Evolutionary conservation across 1,140 invertebrate genomes (phyloP).

Genomic region (Oreohelix idahoensis): DNA sequence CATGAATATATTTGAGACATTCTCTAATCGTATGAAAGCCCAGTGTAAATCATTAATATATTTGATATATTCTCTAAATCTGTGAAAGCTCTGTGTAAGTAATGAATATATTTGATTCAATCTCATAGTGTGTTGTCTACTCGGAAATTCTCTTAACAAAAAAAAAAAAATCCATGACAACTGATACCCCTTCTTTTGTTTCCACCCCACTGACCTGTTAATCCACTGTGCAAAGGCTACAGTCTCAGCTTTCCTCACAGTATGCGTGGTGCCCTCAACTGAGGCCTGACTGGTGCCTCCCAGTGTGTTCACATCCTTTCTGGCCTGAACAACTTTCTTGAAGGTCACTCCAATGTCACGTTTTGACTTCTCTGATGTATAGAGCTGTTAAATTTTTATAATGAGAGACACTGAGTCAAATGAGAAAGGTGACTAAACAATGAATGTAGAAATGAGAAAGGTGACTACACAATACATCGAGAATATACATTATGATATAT

Average conservation of each 20-base stretch:
- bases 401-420: not conserved
- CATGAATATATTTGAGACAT: too few relatives aligned
- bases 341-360: constrained; percentile 91
- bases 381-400: constrained; percentile 78
- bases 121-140: too few relatives aligned
- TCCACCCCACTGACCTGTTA: constrained; percentile 79
- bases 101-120: too few relatives aligned
- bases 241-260: constrained; percentile 89
- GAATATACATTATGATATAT: not conserved
- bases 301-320: constrained; percentile 92
- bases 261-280: constrained; percentile 87
- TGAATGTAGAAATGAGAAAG: not conserved
- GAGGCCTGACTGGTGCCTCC: constrained; percentile 96
- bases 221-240: constrained; percentile 99
- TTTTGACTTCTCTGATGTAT: constrained; percentile 86
- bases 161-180: too few relatives aligned
- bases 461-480: not conserved
- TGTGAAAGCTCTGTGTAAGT: too few relatives aligned
- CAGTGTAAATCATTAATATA: too few relatives aligned
- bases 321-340: constrained; percentile 92
- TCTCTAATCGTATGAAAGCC: too few relatives aligned
- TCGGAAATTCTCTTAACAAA: too few relatives aligned
- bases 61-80: too few relatives aligned
- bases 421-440: not conserved
- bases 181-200: too few relatives aligned